phyloP scores from a whole-genome alignment of 2,797 vertebrate species.

The Myotis daubentonii region DNA sequence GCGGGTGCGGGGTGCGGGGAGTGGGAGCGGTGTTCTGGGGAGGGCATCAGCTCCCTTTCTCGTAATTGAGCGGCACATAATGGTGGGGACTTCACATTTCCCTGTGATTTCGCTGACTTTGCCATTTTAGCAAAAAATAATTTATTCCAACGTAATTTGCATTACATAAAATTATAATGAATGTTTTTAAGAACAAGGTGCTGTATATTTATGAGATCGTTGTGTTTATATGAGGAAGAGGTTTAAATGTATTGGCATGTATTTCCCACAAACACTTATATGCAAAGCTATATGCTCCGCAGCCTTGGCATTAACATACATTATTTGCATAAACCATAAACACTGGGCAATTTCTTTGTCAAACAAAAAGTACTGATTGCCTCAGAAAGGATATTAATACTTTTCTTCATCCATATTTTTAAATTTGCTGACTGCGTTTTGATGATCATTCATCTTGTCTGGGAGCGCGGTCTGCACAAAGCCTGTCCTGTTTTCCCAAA shows the following conservation, averaged over 20 bases:
- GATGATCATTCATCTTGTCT: conserved; percentile 73
- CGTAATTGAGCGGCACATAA: conserved; percentile 42
- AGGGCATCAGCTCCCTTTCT: not conserved
- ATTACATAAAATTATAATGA: conserved; percentile 82
- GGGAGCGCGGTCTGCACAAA: conserved; percentile 35
- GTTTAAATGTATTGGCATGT: conserved; percentile 71
- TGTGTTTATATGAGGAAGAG: conserved; percentile 65
- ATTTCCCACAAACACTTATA: conserved; percentile 59
- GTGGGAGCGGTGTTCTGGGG: not conserved
- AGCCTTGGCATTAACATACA: conserved; percentile 65
- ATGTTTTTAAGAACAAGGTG: conserved; percentile 78
- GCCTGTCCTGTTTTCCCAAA: conserved; percentile 28
- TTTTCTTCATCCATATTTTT: conserved; percentile 68
- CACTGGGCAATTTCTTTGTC: conserved; percentile 79
- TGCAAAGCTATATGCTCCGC: conserved; percentile 63
- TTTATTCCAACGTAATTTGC: conserved; percentile 80
- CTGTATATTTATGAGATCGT: conserved; percentile 79
- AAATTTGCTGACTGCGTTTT: conserved; percentile 73
- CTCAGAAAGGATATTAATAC: conserved; percentile 79
- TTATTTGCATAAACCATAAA: conserved; percentile 79
- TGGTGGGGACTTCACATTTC: conserved; percentile 2
- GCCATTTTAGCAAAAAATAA: conserved; percentile 73
- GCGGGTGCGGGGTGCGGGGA: too few species aligned
- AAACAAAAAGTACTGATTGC: conserved; percentile 81
- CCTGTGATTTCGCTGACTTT: conserved; percentile 73